Conservation (phyloP, 2,888 invertebrate genomes). For the Lasioglossum malachurum region DNA sequence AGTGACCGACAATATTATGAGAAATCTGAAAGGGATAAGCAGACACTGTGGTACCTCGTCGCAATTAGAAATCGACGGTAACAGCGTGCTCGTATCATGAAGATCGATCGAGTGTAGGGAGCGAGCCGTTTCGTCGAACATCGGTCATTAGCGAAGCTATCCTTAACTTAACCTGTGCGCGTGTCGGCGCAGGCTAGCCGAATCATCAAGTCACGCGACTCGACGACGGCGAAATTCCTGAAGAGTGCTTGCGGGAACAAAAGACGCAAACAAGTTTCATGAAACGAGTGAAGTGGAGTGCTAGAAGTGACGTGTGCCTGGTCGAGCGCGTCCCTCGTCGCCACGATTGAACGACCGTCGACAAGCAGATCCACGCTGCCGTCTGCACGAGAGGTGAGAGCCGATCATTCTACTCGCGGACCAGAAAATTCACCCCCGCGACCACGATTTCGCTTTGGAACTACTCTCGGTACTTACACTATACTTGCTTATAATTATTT, state of each 20-base stretch:
- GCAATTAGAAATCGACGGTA: too few species aligned
- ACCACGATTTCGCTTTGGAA: neutral
- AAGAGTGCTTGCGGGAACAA: slow-evolving; percentile 15
- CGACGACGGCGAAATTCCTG: neutral
- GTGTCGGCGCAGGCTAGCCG: neutral
- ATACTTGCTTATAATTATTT: neutral
- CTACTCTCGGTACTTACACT: too few species aligned
- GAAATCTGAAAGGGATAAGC: slow-evolving; percentile 6
- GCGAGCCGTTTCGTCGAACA: neutral
- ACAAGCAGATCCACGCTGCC: slow-evolving; percentile 79
- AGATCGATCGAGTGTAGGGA: neutral
- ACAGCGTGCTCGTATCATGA: neutral
- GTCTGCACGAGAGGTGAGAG: slow-evolving; percentile 80
- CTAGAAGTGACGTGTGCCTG: slow-evolving; percentile 55
- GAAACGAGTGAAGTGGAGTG: slow-evolving; percentile 67
- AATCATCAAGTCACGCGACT: neutral
- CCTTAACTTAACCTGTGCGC: neutral
- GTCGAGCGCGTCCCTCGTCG: slow-evolving; percentile 59
- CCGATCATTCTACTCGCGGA: neutral
- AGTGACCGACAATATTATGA: slow-evolving; percentile 54
- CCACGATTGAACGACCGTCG: slow-evolving; percentile 72
- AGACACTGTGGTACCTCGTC: neutral
- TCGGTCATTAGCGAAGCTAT: neutral
- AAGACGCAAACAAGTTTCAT: slow-evolving; percentile 34
- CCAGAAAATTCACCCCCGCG: neutral